Conservation (phyloP, 2,113 vertebrate species). For the Cryptotis parvus region DNA sequence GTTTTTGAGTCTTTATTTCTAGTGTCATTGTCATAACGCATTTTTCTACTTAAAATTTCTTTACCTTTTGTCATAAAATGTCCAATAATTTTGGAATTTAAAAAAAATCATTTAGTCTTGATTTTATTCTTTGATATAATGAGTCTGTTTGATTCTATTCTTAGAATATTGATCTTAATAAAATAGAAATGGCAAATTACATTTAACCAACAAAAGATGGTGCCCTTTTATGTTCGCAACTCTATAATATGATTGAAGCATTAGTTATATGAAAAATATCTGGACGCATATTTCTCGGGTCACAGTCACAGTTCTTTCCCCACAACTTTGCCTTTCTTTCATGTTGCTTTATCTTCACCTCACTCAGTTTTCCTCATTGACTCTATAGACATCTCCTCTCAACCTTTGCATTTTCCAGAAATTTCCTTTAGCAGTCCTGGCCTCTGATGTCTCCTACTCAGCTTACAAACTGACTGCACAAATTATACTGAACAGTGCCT, state of each 20-base stretch:
- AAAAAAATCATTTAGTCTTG: background rate
- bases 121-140: constrained; percentile 11
- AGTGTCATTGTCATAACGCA: background rate
- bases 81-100: background rate
- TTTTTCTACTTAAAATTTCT: background rate
- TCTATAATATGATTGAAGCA: too few relatives aligned
- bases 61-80: background rate
- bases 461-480: accelerated
- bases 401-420: background rate
- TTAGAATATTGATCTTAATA: background rate
- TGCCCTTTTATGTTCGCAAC: background rate
- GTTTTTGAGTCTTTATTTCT: background rate
- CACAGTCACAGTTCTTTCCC: background rate
- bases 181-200: background rate
- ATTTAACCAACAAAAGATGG: background rate
- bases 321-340: background rate
- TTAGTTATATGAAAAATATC: too few relatives aligned
- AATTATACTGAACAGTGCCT: background rate
- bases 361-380: background rate
- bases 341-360: background rate
- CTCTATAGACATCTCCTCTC: background rate
- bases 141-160: background rate
- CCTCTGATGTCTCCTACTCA: background rate
- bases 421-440: background rate
- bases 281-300: too few relatives aligned